These are phyloP conservation scores for Rhopilema esculentum DNA, from an alignment of 30 jellyfish, hydroid and myxozoan species.

Conservation along the genomic window DNA sequence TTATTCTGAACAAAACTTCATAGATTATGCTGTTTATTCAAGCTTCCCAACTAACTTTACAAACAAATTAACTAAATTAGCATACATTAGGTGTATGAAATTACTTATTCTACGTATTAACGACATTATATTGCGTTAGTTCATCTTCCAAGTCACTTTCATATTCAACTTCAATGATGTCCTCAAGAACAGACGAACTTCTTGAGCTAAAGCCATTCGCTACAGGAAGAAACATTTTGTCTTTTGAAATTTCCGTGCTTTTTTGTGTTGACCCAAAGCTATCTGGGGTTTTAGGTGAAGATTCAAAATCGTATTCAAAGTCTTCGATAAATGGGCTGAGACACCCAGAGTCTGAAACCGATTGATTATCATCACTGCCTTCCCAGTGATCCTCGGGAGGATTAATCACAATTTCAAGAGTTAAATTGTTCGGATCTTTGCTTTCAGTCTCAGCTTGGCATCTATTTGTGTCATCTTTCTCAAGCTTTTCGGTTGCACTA, in stretches of 20 bases:
- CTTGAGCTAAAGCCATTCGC: not conserved
- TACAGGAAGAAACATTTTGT: not conserved
- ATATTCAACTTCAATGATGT: not conserved
- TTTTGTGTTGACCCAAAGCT: not conserved
- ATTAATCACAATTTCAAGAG: not conserved
- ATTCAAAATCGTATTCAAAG: not conserved
- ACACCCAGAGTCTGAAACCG: not conserved
- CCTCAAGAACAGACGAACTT: not conserved
- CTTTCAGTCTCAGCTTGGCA: not conserved
- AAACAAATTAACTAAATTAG: no score
- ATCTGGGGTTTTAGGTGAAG: not conserved
- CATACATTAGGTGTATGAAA: no score
- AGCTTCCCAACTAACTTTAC: no score
- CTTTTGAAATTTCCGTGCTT: not conserved
- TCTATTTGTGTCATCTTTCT: not conserved
- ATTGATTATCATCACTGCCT: not conserved
- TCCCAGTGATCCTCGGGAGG: conserved; percentile 9
- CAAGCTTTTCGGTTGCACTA: not conserved
- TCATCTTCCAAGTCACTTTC: not conserved
- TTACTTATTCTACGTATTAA: no score
- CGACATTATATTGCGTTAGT: not conserved
- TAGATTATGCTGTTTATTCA: no score
- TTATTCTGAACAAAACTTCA: no score
- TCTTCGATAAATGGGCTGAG: conserved; percentile 3
- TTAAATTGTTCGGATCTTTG: not conserved